Evolutionary conservation across 2,888 invertebrate genomes (phyloP).

Genomic region (Bruchidius siliquastri): DNA sequence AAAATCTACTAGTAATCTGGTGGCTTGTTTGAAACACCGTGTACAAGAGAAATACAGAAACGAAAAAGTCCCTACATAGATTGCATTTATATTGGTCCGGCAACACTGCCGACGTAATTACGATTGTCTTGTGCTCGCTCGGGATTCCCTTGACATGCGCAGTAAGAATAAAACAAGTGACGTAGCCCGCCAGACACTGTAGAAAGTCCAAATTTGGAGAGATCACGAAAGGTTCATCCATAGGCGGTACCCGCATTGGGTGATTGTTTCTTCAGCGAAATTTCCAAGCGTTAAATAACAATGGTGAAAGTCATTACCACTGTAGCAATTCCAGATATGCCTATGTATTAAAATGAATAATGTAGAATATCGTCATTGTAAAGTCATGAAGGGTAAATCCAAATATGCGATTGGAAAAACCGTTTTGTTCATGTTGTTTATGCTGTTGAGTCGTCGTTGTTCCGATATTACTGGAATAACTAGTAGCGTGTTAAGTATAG

Average conservation of each 20-base stretch:
- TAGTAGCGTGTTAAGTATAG: not conserved
- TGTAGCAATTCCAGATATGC: not conserved
- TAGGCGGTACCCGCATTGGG: not conserved
- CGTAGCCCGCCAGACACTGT: not conserved
- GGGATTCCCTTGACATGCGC: conserved; percentile 43
- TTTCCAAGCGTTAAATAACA: not conserved
- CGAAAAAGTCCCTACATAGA: not conserved
- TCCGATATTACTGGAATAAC: not conserved
- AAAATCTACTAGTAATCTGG: too few relatives aligned
- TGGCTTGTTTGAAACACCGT: not conserved
- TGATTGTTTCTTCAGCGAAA: not conserved
- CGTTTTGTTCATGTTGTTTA: not conserved
- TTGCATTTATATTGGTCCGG: not conserved
- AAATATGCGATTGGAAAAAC: not conserved
- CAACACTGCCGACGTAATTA: conserved; percentile 11
- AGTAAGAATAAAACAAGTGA: conserved; percentile 6
- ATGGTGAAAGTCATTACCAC: not conserved
- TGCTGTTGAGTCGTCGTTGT: not conserved
- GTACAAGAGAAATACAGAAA: not conserved
- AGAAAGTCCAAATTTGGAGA: not conserved
- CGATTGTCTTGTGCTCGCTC: conserved; percentile 13
- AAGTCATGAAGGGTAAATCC: not conserved
- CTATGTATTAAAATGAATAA: not conserved
- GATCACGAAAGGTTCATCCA: not conserved
- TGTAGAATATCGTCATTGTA: not conserved